Percentiles rank a stretch among this genome's conserved stretches.
Conservation (phyloP, 2,888 invertebrate species). For the Spodoptera picta region DNA sequence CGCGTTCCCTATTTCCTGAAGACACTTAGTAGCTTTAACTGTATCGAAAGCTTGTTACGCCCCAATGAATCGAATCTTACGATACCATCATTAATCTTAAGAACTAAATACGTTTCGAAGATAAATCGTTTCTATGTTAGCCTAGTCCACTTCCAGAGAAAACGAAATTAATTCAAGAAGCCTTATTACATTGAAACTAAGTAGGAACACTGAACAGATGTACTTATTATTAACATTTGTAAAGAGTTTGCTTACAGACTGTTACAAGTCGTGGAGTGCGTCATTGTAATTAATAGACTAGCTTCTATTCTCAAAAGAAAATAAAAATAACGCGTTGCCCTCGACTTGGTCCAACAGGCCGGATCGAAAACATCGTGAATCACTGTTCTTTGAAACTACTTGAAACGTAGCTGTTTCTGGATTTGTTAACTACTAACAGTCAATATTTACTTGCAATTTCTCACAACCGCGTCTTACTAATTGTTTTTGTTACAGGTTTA, state of each 20-base stretch:
- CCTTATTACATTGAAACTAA: constrained; percentile 55
- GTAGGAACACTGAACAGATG: constrained; percentile 72
- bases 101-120: constrained; percentile 35
- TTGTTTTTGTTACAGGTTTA: constrained; percentile 45
- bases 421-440: constrained; percentile 67
- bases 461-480: constrained; percentile 51
- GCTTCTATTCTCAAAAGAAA: constrained; percentile 84
- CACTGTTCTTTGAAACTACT: constrained; percentile 80
- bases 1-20: constrained; percentile 26
- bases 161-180: constrained; percentile 51
- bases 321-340: constrained; percentile 81
- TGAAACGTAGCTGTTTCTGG: constrained; percentile 68
- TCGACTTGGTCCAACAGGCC: constrained; percentile 67
- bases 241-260: constrained; percentile 62
- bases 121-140: constrained; percentile 44
- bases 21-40: constrained; percentile 22
- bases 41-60: constrained; percentile 41
- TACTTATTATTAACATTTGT: constrained; percentile 62
- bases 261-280: constrained; percentile 74
- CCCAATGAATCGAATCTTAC: constrained; percentile 45
- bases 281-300: constrained; percentile 86
- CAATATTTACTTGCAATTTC: constrained; percentile 74
- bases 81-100: constrained; percentile 40
- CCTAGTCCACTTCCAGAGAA: constrained; percentile 46
- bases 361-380: constrained; percentile 80